Evolutionary conservation across 1,140 invertebrate species (phyloP).

Genomic region (Paraescarpia echinospica): DNA sequence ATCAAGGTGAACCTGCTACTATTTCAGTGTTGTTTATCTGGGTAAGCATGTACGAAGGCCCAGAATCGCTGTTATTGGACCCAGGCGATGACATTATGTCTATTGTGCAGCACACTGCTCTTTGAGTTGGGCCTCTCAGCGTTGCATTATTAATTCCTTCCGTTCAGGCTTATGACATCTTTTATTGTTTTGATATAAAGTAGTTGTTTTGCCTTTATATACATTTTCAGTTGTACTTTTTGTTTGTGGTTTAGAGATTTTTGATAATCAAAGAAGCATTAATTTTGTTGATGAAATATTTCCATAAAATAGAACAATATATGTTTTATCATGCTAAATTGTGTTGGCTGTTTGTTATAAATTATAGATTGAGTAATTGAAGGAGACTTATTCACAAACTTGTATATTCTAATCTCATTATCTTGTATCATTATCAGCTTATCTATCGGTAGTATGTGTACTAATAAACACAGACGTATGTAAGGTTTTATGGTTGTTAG

Average conservation of each 20-base stretch:
- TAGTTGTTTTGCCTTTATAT: not conserved
- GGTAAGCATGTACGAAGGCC: not conserved
- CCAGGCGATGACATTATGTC: not conserved
- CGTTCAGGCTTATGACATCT: not conserved
- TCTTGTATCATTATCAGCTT: no score
- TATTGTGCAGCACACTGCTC: not conserved
- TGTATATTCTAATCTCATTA: no score
- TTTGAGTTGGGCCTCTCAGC: not conserved
- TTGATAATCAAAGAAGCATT: no score
- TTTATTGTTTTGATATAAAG: not conserved
- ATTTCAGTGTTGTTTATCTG: not conserved
- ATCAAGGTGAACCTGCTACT: not conserved
- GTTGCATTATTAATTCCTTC: not conserved
- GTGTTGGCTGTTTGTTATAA: no score
- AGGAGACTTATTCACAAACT: no score
- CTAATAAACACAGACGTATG: no score
- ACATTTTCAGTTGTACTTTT: not conserved
- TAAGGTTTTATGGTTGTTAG: no score
- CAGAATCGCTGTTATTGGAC: not conserved
- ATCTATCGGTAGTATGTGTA: no score
- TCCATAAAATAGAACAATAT: no score
- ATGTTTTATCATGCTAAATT: no score
- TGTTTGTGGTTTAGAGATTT: not conserved
- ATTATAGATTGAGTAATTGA: no score
- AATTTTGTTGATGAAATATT: no score